A percentile compares a stretch with the other conserved stretches of the same genome.
Conservation (phyloP, 2,797 vertebrate genomes). For the Danio jaintianensis region DNA sequence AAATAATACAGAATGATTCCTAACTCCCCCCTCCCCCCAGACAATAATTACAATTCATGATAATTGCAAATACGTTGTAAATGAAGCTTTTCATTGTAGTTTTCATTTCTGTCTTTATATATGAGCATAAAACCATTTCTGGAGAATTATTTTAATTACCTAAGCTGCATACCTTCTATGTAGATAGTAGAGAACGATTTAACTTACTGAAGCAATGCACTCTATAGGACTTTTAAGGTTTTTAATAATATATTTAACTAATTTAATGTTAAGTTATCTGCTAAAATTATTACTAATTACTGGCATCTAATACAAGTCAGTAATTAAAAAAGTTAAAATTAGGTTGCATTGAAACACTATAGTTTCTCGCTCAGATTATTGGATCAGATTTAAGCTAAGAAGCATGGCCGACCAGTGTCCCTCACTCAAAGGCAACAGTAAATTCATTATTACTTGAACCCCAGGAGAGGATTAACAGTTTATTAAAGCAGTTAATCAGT, state of each 20-base stretch:
- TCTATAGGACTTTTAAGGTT: neutral
- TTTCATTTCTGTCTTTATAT: too few species aligned
- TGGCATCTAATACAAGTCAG: neutral
- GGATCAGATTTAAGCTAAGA: conserved; percentile 27
- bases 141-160: too few species aligned
- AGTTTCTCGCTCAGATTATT: conserved; percentile 17
- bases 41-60: too few species aligned
- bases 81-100: too few species aligned
- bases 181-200: too few species aligned
- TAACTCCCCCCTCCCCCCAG: too few species aligned
- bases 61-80: too few species aligned
- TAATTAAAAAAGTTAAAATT: conserved; percentile 8
- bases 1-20: too few species aligned
- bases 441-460: conserved; percentile 82
- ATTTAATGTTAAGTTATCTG: neutral
- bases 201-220: too few species aligned
- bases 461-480: conserved; percentile 78
- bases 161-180: too few species aligned
- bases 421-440: conserved; percentile 61
- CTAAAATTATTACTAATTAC: conserved; percentile 8
- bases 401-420: conserved; percentile 13
- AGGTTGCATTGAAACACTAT: conserved; percentile 33
- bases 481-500: conserved; percentile 81
- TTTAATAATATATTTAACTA: neutral
- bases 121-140: too few species aligned